A percentile compares a stretch with the other conserved stretches of the same genome.
Conservation (phyloP, 37 sponge, comb jelly and placozoan genomes). For the Lycopodina hypogea region DNA sequence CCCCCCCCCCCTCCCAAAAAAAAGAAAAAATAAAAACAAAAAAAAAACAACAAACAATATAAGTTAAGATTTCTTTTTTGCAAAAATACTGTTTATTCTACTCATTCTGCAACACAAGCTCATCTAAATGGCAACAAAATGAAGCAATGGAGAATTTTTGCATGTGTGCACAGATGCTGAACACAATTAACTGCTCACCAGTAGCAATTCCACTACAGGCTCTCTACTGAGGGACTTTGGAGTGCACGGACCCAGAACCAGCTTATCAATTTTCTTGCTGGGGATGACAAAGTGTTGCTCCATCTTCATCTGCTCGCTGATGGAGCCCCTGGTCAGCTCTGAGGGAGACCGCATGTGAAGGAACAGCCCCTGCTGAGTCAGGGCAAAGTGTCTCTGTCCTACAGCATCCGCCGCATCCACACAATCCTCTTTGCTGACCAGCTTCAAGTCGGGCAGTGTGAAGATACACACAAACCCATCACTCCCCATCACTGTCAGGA, state of each 20-base stretch:
- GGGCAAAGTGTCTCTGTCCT: slow-evolving; percentile 68
- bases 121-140: no score
- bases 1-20: no score
- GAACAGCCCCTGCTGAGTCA: slow-evolving; percentile 36
- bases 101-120: no score
- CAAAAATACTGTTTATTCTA: no score
- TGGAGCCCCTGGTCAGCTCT: slow-evolving; percentile 65
- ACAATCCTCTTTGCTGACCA: slow-evolving; percentile 66
- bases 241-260: slow-evolving; percentile 17
- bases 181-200: not conserved
- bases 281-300: slow-evolving; percentile 36
- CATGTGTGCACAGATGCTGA: no score
- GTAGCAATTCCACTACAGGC: not conserved
- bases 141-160: no score
- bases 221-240: slow-evolving; percentile 29
- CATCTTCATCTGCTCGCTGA: slow-evolving; percentile 59
- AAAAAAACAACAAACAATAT: no score
- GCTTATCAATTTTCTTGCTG: slow-evolving; percentile 14
- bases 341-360: slow-evolving; percentile 77
- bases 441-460: slow-evolving; percentile 68
- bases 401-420: slow-evolving; percentile 77
- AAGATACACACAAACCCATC: slow-evolving; percentile 58
- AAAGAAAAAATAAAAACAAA: no score
- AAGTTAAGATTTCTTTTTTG: no score
- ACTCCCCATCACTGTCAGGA: slow-evolving; percentile 57